Conservation (phyloP, 2,797 vertebrate genomes). For the Helarctos malayanus region DNA sequence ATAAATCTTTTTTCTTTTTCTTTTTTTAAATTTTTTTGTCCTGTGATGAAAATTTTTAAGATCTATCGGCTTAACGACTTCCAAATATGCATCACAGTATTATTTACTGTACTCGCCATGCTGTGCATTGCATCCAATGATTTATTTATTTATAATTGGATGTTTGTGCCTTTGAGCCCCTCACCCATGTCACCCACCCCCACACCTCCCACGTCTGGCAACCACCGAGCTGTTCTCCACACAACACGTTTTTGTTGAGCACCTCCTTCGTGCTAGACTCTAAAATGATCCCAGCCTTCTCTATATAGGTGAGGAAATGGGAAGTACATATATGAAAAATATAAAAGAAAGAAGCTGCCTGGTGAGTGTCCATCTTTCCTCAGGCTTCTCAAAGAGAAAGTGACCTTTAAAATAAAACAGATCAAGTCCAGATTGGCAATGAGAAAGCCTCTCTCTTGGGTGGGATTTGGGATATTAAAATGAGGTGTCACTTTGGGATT, state of each 20-base stretch:
- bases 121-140: background rate
- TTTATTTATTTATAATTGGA: background rate
- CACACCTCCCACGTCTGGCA: background rate
- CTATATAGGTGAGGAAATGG: background rate
- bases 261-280: background rate
- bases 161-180: background rate
- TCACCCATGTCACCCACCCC: background rate
- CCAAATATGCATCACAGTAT: background rate
- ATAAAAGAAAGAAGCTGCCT: background rate
- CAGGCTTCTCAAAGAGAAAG: slow-evolving; percentile 17
- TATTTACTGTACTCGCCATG: background rate
- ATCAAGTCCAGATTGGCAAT: background rate
- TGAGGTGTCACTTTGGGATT: background rate
- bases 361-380: background rate
- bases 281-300: background rate
- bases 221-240: background rate
- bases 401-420: background rate
- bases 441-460: background rate
- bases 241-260: background rate
- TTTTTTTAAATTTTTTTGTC: background rate
- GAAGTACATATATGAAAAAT: background rate
- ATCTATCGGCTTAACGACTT: background rate
- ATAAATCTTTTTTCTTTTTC: background rate
- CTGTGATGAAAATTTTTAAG: background rate
- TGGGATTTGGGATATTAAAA: background rate